Conservation (phyloP, 2,113 vertebrate genomes). For the Agelaius tricolor region DNA sequence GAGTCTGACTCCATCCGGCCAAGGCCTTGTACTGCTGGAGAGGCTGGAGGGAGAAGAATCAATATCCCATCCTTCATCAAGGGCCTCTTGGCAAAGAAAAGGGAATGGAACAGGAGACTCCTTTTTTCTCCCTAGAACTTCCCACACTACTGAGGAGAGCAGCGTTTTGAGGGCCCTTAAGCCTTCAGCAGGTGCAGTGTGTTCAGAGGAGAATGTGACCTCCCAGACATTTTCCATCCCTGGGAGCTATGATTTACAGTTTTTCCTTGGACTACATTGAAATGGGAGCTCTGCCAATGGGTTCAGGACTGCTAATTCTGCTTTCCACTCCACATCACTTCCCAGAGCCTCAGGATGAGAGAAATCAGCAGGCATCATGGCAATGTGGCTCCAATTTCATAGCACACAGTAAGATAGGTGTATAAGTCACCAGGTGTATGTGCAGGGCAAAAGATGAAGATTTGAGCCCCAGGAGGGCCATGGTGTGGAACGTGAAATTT, state of each 20-base stretch:
- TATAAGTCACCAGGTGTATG: not conserved
- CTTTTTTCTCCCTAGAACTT: not conserved
- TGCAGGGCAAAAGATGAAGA: not conserved
- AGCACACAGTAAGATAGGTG: not conserved
- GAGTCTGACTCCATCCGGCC: not conserved
- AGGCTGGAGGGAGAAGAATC: not conserved
- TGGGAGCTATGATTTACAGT: not conserved
- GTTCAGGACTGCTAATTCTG: not conserved
- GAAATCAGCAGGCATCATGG: not conserved
- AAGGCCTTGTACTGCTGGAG: not conserved
- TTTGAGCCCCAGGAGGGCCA: not conserved
- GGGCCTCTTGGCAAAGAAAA: fast-evolving
- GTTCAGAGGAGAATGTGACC: not conserved
- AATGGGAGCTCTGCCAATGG: not conserved
- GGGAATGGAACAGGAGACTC: not conserved
- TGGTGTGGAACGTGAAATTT: not conserved
- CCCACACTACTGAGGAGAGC: not conserved
- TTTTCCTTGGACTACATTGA: not conserved
- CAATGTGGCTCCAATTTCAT: not conserved
- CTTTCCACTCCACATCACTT: slow-evolving; percentile 16
- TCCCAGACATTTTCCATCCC: not conserved
- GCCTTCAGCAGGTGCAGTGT: not conserved
- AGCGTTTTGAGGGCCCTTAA: not conserved
- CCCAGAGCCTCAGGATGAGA: not conserved
- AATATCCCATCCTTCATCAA: not conserved